These are phyloP conservation scores for Harpalus rufipes DNA, from an alignment of 2,888 invertebrate species.

Conservation along the genomic window DNA sequence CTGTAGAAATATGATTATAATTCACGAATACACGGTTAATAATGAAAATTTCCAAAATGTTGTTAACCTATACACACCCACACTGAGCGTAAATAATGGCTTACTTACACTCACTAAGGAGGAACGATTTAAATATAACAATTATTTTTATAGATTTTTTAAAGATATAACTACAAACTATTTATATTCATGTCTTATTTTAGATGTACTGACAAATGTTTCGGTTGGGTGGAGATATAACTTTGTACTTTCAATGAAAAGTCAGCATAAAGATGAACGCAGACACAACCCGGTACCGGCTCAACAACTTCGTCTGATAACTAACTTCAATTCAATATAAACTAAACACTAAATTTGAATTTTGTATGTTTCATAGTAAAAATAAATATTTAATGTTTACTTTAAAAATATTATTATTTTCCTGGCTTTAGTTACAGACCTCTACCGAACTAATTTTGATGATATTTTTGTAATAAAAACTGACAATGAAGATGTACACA, in stretches of 20 bases:
- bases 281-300: slow-evolving; percentile 6
- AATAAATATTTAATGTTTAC: no score
- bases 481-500: no score
- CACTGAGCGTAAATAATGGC: slow-evolving; percentile 52
- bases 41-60: slow-evolving; percentile 39
- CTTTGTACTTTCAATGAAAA: slow-evolving; percentile 60
- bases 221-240: slow-evolving; percentile 56
- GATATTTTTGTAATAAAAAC: no score
- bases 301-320: not conserved
- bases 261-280: slow-evolving; percentile 43
- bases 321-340: not conserved
- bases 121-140: slow-evolving; percentile 6
- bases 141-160: slow-evolving; percentile 27
- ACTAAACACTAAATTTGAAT: no score
- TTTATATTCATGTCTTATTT: slow-evolving; percentile 60
- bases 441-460: no score
- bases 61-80: slow-evolving; percentile 61
- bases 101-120: slow-evolving; percentile 28
- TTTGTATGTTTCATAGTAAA: no score
- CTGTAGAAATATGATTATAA: not conserved
- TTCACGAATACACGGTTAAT: slow-evolving; percentile 4
- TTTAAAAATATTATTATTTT: no score
- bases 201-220: slow-evolving; percentile 47
- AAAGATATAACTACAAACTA: slow-evolving; percentile 51
- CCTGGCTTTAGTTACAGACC: no score